Base-by-base conservation (phyloP, 2,113 vertebrate species). In the Verasper variegatus region DNA sequence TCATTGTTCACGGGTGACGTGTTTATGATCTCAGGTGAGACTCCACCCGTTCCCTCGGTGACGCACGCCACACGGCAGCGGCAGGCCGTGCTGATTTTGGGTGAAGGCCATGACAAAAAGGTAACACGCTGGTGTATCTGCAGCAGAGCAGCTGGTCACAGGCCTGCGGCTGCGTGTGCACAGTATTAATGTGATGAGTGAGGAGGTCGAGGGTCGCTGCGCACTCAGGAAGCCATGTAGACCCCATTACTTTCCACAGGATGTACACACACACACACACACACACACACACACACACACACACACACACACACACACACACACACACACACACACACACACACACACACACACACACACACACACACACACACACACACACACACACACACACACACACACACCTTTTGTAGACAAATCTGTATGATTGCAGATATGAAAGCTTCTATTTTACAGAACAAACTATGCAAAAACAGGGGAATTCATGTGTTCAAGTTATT, bases 11-110 rank as follows among this genome's bases (percentile, higher is more conserved):
- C 8, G 15, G 10, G 40, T 45, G 15, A 77, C 40, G 58, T 67
- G 79, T 79, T 65, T 76, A 24, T 79, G 40, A 77, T 82, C 66
- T 65, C 88, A 92, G 90, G 88, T 90, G 83, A 88, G 52, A 52
- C 59, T 57, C 68, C 55, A 59, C 69, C 74, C 47, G 78, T 88
- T 84, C 86, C 82, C 73, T 52, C 2, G 0, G 60, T 27, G 45
- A 3, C 3, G 17, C 49, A 20, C 6, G 31, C 18, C 71, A 54
- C 20, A 21, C 35, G 35, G 65, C 56, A 47, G 60, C 68, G 40
- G 69, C 10, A 10, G 20, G 8, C 10, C 21, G 7, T 51, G 47
- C 17, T 51, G 47, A 5, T 4, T 17, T 18, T 51, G 47, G 47
- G 47, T 6, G 47, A 18, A 18, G 15, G 47, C 47, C 47, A 54